Base-by-base conservation (phyloP, 2,888 invertebrate genomes). In the Andrena marginata region DNA sequence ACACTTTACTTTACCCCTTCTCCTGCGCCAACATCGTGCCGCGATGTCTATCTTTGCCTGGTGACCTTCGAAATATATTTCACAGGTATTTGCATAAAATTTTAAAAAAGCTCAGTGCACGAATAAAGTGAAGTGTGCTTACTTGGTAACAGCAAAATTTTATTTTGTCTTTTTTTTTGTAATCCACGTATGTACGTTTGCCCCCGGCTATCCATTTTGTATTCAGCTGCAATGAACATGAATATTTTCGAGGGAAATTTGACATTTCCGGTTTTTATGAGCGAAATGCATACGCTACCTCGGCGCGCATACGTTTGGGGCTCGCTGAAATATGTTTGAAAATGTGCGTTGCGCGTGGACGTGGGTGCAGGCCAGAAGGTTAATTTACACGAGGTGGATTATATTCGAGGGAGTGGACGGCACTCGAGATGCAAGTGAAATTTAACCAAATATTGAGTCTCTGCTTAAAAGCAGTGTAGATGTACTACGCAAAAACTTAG, bases 401-500 rank as follows among this genome's bases (percentile, higher is more conserved):
- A 80, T 80, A 63, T 80, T 68, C 67, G 67, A 48, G 63, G 42
- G 78, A 63, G 68, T 29, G 68, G 67, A 56, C 63, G 31, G 62
- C 5, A 48, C 56, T 42, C 72, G 72, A 62, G 56, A 33, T 10
- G 62, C 49, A 7, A 72, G 29, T 67, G 56, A 56, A 63, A 68
- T 70, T 68, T 67, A 68, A 56, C 49, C 72, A 73, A 80, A 80
- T 80, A 80, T 80, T 72, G 80, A 68, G 35, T 56, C 80, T 73
- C 13, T 51, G 65, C 71, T 78, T 80, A 80, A 80, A 80, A 80
- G 72, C 80, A 63, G 56, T 8, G n/a, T 72, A 72, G 29, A 56
- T 49, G n/a, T n/a, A 49, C 62, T n/a, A 49, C 62, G 62, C 29
- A 73, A 59, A 72, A 80, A 80, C 65, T 72, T 80, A 8, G 62